Percentiles rank a stretch among this genome's conserved stretches.
phyloP scores from a whole-genome alignment of 2,888 invertebrate species.

The Gonocerus acuteangulatus region DNA sequence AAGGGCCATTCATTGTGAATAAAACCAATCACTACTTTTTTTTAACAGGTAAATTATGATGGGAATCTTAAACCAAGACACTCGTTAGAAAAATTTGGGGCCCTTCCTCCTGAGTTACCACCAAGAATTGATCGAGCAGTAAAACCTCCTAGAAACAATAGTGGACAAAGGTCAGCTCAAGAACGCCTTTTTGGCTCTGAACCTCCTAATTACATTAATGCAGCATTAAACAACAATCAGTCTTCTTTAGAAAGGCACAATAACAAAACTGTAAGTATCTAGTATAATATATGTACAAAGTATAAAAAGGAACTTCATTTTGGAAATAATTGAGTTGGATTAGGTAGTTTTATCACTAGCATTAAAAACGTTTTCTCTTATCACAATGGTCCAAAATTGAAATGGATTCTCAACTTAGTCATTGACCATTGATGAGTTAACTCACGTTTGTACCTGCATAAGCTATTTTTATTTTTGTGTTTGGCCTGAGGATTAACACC shows the following conservation, averaged over 20 bases:
- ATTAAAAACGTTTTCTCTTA: not conserved
- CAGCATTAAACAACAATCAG: conserved; percentile 46
- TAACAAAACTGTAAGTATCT: conserved; percentile 41
- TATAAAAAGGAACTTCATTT: not conserved
- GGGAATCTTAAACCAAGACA: conserved; percentile 38
- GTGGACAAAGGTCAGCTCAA: conserved; percentile 52
- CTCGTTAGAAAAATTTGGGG: conserved; percentile 37
- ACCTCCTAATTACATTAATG: conserved; percentile 48
- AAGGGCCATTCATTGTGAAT: too few relatives aligned
- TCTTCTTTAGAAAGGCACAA: conserved; percentile 45
- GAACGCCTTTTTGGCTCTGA: conserved; percentile 59
- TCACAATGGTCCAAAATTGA: too few relatives aligned
- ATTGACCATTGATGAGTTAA: too few relatives aligned
- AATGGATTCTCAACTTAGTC: too few relatives aligned
- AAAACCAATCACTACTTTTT: too few relatives aligned
- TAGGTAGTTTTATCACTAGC: not conserved
- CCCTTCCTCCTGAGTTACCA: conserved; percentile 67
- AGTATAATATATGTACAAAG: not conserved
- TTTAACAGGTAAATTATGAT: conserved; percentile 38
- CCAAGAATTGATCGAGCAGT: conserved; percentile 71
- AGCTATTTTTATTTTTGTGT: too few relatives aligned
- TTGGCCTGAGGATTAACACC: too few relatives aligned
- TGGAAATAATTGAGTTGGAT: not conserved
- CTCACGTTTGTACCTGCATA: too few relatives aligned
- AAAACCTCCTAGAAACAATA: conserved; percentile 56